Percentiles rank a stretch among this genome's conserved stretches.
Evolutionary conservation across 2,797 vertebrate genomes (phyloP).

Genomic region (Enteromius fasciolatus): DNA sequence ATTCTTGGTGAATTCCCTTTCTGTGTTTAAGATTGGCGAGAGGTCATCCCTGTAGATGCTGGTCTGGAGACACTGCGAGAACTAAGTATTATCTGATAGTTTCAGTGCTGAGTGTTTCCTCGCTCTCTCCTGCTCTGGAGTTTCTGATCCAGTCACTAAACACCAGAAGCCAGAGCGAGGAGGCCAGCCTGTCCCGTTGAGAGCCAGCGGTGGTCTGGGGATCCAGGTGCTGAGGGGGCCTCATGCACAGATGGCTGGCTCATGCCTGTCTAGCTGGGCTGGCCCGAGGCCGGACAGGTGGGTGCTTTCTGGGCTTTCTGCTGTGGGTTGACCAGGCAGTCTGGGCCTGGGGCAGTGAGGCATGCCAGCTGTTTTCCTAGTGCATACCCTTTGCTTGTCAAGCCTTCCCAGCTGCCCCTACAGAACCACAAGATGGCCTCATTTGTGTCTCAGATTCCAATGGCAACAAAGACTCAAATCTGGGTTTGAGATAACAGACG

Average conservation of each 20-base stretch:
- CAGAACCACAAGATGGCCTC: conserved; percentile 51
- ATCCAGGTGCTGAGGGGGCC: conserved; percentile 49
- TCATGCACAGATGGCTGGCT: conserved; percentile 55
- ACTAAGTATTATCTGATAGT: conserved; percentile 62
- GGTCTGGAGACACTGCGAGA: conserved; percentile 63
- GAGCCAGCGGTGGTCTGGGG: conserved; percentile 57
- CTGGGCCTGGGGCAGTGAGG: conserved; percentile 41
- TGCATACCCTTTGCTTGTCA: conserved; percentile 52
- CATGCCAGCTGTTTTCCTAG: conserved; percentile 59
- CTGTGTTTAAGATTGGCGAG: conserved; percentile 65
- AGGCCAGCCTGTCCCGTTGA: conserved; percentile 39
- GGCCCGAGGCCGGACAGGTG: conserved; percentile 57
- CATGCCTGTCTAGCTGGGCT: conserved; percentile 46
- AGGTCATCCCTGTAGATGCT: conserved; percentile 56
- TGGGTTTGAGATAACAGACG: conserved; percentile 44
- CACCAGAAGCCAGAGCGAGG: conserved; percentile 48
- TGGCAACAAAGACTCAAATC: conserved; percentile 35
- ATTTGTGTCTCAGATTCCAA: conserved; percentile 47
- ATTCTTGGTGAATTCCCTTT: background rate
- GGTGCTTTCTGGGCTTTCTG: conserved; percentile 55
- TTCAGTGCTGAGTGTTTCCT: conserved; percentile 49
- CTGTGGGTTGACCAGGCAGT: conserved; percentile 46
- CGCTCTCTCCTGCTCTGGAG: conserved; percentile 34
- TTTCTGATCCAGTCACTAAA: conserved; percentile 46
- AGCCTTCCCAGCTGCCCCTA: conserved; percentile 48